phyloP scores from a whole-genome alignment of 2,113 vertebrate species.

The Chaenogobius annularis region DNA sequence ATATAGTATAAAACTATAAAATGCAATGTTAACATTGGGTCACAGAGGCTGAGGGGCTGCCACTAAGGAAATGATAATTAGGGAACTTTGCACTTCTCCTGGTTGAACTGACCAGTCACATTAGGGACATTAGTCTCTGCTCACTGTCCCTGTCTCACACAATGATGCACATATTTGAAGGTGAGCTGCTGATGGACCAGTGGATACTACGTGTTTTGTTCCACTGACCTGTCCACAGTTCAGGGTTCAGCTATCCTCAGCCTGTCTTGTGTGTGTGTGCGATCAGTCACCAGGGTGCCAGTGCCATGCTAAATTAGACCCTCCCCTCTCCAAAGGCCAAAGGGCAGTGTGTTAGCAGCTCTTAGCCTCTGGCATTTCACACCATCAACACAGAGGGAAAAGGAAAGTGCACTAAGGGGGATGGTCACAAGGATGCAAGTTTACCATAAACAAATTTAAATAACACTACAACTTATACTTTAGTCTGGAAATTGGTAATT shows the following conservation, averaged over 20 bases:
- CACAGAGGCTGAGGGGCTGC: no score
- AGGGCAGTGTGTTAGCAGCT: constrained; percentile 48
- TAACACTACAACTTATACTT: no score
- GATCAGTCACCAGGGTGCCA: constrained; percentile 54
- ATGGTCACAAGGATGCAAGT: constrained; percentile 18
- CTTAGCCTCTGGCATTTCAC: constrained; percentile 67
- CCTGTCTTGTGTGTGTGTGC: constrained; percentile 14
- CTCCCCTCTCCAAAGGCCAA: constrained; percentile 52
- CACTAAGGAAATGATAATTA: no score
- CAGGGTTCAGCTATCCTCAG: constrained; percentile 30
- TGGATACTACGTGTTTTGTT: constrained; percentile 36
- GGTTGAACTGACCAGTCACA: neutral
- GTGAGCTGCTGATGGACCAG: neutral
- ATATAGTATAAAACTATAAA: no score
- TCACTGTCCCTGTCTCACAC: neutral
- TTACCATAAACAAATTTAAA: constrained; percentile 8
- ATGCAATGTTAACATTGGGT: no score
- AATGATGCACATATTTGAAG: neutral
- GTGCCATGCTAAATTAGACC: constrained; percentile 47
- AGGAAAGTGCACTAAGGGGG: neutral
- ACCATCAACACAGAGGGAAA: constrained; percentile 33
- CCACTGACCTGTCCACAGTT: constrained; percentile 4
- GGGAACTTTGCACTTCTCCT: neutral
- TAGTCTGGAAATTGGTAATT: no score
- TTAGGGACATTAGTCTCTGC: neutral